Evolutionary conservation across 2,797 vertebrate genomes (phyloP).

Genomic region (Propithecus deckenii): DNA sequence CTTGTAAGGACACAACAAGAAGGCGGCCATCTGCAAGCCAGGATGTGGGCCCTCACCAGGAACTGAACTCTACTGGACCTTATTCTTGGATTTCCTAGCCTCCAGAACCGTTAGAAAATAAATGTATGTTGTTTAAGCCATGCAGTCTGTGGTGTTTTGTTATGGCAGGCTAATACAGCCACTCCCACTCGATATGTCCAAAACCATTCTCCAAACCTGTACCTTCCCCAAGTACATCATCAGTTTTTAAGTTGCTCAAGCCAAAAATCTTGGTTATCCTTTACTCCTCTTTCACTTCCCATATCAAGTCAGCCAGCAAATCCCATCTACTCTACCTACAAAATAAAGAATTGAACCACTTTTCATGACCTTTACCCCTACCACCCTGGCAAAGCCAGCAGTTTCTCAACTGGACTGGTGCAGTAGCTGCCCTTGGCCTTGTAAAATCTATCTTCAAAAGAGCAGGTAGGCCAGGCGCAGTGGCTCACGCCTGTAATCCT

Average conservation of each 20-base stretch:
- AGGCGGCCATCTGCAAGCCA: neutral
- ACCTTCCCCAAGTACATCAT: neutral
- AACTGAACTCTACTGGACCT: neutral
- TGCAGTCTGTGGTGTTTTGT: neutral
- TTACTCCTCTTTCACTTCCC: neutral
- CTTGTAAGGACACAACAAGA: neutral
- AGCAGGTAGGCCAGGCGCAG: neutral
- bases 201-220: neutral
- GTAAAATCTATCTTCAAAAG: neutral
- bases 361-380: neutral
- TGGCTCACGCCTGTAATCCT: no score
- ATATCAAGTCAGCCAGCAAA: neutral
- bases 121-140: neutral
- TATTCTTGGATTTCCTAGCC: neutral
- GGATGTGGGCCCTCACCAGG: neutral
- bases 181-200: neutral
- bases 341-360: constrained; percentile 1
- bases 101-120: neutral
- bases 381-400: neutral
- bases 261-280: neutral
- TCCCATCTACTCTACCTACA: neutral
- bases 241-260: neutral
- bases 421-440: neutral
- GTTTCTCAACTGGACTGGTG: neutral
- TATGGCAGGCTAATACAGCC: neutral